Evolutionary conservation across 2,113 vertebrate genomes (phyloP).

Genomic region (Cepphus grylle): DNA sequence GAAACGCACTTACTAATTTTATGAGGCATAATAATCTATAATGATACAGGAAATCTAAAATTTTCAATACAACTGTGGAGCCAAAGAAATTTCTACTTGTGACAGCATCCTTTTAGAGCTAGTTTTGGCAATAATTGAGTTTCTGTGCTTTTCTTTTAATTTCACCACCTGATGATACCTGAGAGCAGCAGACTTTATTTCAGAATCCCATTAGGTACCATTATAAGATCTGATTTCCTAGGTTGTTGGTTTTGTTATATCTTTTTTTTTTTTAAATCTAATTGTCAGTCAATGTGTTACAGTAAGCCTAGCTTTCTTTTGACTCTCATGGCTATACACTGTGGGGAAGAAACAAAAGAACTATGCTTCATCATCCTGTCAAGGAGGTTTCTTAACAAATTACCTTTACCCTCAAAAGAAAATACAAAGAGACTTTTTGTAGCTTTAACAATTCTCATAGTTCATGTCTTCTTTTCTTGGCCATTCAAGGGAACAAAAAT

Average conservation of each 20-base stretch:
- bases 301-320: slow-evolving; percentile 78
- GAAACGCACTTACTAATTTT: slow-evolving; percentile 67
- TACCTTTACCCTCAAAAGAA: slow-evolving; percentile 82
- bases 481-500: slow-evolving; percentile 67
- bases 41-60: slow-evolving; percentile 47
- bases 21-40: slow-evolving; percentile 57
- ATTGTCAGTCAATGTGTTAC: slow-evolving; percentile 83
- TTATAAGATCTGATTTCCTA: slow-evolving; percentile 73
- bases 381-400: slow-evolving; percentile 88
- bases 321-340: slow-evolving; percentile 75
- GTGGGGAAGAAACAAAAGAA: slow-evolving; percentile 80
- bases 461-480: slow-evolving; percentile 70
- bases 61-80: slow-evolving; percentile 2
- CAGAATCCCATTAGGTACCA: slow-evolving; percentile 67
- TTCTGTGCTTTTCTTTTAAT: slow-evolving; percentile 72
- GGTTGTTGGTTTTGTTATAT: not conserved
- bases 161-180: slow-evolving; percentile 64
- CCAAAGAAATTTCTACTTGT: slow-evolving; percentile 49
- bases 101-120: slow-evolving; percentile 46
- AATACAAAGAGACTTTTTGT: slow-evolving; percentile 80
- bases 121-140: slow-evolving; percentile 64
- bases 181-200: slow-evolving; percentile 69
- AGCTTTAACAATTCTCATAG: slow-evolving; percentile 76
- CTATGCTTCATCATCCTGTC: slow-evolving; percentile 90
- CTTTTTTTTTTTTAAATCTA: slow-evolving; percentile 65